Evolutionary conservation across 92 coral and sea anemone species (phyloP).

Genomic region (Pocillopora grandis): DNA sequence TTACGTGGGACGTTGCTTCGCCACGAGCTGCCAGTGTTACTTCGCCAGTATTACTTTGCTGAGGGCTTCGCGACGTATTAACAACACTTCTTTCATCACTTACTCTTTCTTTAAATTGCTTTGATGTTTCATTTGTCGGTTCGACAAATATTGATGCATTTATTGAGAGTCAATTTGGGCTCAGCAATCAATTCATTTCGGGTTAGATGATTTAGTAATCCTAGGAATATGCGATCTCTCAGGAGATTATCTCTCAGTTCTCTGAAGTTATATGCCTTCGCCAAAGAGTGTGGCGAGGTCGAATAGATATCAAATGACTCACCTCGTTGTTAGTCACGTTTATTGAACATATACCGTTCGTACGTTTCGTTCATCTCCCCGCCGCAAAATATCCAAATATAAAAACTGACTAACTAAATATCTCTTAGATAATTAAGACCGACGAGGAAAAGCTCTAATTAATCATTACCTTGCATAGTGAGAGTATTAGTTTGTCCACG

Average conservation of each 20-base stretch:
- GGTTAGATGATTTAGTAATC: not conserved
- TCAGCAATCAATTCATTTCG: too few species aligned
- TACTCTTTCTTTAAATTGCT: not conserved
- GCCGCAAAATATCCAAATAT: not conserved
- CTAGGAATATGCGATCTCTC: conserved; percentile 1
- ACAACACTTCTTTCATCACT: conserved; percentile 4
- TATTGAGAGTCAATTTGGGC: conserved; percentile 1
- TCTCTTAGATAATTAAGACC: too few species aligned
- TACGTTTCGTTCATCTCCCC: too few species aligned
- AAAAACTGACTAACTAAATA: too few species aligned
- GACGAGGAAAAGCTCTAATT: too few species aligned
- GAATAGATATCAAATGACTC: too few species aligned
- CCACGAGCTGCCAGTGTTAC: not conserved
- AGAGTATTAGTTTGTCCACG: too few species aligned
- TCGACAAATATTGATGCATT: conserved; percentile 13
- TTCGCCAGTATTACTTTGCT: not conserved
- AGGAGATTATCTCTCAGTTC: conserved; percentile 1
- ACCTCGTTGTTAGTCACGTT: too few species aligned
- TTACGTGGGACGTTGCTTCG: conserved; percentile 7
- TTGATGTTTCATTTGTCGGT: not conserved
- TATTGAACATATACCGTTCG: too few species aligned
- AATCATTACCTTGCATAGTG: too few species aligned
- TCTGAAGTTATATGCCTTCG: not conserved
- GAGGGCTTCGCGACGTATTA: not conserved
- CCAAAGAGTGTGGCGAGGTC: not conserved